phyloP scores from a whole-genome alignment of 2,797 vertebrate genomes.

The Telmatherina bonti region DNA sequence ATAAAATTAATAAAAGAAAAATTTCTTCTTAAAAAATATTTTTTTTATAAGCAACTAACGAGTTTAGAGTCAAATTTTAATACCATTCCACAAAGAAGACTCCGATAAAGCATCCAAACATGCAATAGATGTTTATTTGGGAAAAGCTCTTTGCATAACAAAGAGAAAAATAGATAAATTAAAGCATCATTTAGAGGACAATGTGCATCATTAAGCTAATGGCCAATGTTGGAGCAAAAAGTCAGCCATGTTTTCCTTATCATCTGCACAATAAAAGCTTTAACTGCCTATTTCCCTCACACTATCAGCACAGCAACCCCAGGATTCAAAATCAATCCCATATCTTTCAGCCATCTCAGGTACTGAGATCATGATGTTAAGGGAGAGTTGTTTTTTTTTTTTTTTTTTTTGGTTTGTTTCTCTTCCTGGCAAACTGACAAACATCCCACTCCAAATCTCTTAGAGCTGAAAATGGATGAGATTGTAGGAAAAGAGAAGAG shows the following conservation, averaged over 20 bases:
- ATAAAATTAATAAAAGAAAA: constrained; percentile 17
- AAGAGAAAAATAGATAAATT: constrained; percentile 1
- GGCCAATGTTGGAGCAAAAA: constrained; percentile 57
- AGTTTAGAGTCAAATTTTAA: constrained; percentile 39
- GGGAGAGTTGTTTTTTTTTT: constrained; percentile 42
- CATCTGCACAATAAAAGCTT: constrained; percentile 56
- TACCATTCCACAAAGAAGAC: constrained; percentile 25
- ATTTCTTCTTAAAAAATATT: constrained; percentile 38
- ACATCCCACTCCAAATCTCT: constrained; percentile 38
- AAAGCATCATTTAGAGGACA: constrained; percentile 39
- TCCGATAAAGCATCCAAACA: constrained; percentile 14
- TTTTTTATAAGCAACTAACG: no score
- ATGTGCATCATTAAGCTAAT: constrained; percentile 56
- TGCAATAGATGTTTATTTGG: no score
- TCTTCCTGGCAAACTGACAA: constrained; percentile 60
- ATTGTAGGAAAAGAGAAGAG: constrained; percentile 41
- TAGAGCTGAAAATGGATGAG: constrained; percentile 47
- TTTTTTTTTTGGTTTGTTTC: no score
- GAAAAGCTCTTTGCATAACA: no score
- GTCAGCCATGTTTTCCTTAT: constrained; percentile 47
- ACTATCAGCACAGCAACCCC: constrained; percentile 56
- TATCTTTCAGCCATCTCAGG: constrained; percentile 60
- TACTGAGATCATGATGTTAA: constrained; percentile 56
- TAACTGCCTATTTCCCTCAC: constrained; percentile 52
- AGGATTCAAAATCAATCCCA: constrained; percentile 70